Percentiles rank a stretch among this genome's conserved stretches.
These are phyloP conservation scores for Calephelis perditalis DNA, from an alignment of 2,888 invertebrate genomes.

Conservation along the genomic window DNA sequence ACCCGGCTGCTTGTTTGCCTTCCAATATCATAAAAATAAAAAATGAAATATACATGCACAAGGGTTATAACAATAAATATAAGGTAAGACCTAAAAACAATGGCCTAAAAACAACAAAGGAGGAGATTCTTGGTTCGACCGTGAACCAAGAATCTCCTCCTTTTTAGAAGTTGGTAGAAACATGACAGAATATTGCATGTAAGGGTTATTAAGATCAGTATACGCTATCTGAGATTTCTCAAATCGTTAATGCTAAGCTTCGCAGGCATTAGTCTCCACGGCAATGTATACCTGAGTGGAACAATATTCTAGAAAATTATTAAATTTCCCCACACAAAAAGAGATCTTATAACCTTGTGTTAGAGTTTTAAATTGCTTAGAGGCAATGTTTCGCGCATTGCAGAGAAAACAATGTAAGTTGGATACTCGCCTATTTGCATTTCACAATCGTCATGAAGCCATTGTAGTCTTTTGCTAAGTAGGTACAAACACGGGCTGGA, in stretches of 20 bases:
- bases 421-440: conserved; percentile 28
- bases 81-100: too few species aligned
- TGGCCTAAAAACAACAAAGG: too few species aligned
- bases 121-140: too few species aligned
- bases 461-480: conserved; percentile 22
- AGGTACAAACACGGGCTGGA: conserved; percentile 20
- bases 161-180: too few species aligned
- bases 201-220: conserved; percentile 18
- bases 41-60: too few species aligned
- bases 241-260: conserved; percentile 27
- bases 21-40: too few species aligned
- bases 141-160: too few species aligned
- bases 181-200: too few species aligned
- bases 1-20: too few species aligned
- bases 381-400: conserved; percentile 18
- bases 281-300: conserved; percentile 25
- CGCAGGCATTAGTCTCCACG: conserved; percentile 28
- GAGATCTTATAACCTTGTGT: neutral
- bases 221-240: conserved; percentile 17
- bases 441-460: conserved; percentile 24
- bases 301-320: conserved; percentile 28
- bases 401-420: conserved; percentile 27
- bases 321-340: conserved; percentile 14
- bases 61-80: too few species aligned
- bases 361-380: neutral